Base-by-base conservation (phyloP, 2,797 vertebrate genomes). In the Melanotaenia boesemani region DNA sequence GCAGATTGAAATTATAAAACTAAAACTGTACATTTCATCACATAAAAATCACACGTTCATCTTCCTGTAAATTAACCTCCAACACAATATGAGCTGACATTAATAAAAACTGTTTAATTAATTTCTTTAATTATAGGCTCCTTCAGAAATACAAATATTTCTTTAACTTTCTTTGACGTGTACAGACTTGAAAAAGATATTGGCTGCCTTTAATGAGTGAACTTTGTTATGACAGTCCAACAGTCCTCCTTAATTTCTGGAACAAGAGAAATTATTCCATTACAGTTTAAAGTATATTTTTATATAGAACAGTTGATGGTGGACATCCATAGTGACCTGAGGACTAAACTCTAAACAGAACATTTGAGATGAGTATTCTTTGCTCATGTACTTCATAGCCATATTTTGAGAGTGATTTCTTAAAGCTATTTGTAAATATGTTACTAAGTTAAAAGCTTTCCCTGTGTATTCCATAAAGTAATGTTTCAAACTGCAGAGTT, bases 1-100 rank as follows among this genome's bases (percentile, higher is more conserved):
- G 41, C n/a, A 57, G 12, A 61, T 24, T 44, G 37, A 46, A 20
- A 18, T 37, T 15, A 67, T 22, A 26, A 28, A n/a, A 26, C 22
- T 54, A 24, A 54, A 10, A 12, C 11, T 55, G 48, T 11, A 50
- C 20, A 55, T 50, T 63, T 80, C 30, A 26, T 44, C 67, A 44
- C 36, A 62, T 44, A 30, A 24, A 46, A 72, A 61, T 63, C 18
- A 22, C 39, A 69, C 4, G 58, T 6, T 20, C 7, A 16, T 6
- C 22, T 20, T 68, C 18, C 15, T 15, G 15, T 8, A 48, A 30
- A 48, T 20, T 60, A 30, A 54, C 18, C 1, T 30, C 1, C 24
- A 48, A 30, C 15, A 41, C 16, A 34, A 12, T 39, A 59, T 28
- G 16, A 41, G 52, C 22, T 13, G 10, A 6, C 0, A 20, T n/a